Evolutionary conservation across 1,140 invertebrate genomes (phyloP).

Genomic region (Drosophila pectinifera): DNA sequence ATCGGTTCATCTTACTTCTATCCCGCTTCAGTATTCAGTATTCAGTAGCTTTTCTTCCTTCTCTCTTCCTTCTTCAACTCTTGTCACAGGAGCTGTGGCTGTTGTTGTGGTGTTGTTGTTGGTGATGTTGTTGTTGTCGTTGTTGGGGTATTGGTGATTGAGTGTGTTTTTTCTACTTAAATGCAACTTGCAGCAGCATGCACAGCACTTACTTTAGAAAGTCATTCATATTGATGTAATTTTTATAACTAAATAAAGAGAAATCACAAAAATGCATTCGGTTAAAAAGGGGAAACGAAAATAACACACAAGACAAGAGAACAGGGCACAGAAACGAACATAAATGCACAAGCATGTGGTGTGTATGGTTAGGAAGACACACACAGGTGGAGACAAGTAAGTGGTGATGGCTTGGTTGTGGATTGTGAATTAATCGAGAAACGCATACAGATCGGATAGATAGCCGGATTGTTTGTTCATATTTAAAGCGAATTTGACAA

Average conservation of each 20-base stretch:
- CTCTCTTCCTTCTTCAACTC: slow-evolving; percentile 6
- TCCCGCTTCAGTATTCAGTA: neutral
- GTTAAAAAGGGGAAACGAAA: slow-evolving; percentile 41
- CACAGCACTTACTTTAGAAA: slow-evolving; percentile 79
- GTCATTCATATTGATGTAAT: slow-evolving; percentile 85
- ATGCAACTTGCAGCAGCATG: slow-evolving; percentile 60
- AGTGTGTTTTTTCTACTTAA: slow-evolving; percentile 47
- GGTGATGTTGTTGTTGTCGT: slow-evolving; percentile 27
- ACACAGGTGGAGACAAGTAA: no score
- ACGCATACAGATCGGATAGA: slow-evolving; percentile 10
- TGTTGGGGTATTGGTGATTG: slow-evolving; percentile 43
- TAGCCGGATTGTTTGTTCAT: slow-evolving; percentile 14
- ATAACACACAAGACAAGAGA: slow-evolving; percentile 15
- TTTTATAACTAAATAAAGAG: slow-evolving; percentile 84
- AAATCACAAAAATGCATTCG: slow-evolving; percentile 56
- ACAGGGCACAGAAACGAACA: slow-evolving; percentile 13
- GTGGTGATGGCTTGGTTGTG: neutral
- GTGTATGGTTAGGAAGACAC: neutral
- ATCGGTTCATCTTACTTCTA: slow-evolving; percentile 39
- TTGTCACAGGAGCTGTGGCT: slow-evolving; percentile 16
- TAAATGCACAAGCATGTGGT: slow-evolving; percentile 4
- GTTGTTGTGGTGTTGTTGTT: slow-evolving; percentile 24
- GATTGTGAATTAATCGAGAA: neutral
- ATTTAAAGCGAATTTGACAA: slow-evolving; percentile 1
- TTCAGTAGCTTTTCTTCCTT: slow-evolving; percentile 1